Percentiles rank a stretch among this genome's conserved stretches.
These are phyloP conservation scores for Rhagoletis pomonella DNA, from an alignment of 1,140 invertebrate species.

Conservation along the genomic window DNA sequence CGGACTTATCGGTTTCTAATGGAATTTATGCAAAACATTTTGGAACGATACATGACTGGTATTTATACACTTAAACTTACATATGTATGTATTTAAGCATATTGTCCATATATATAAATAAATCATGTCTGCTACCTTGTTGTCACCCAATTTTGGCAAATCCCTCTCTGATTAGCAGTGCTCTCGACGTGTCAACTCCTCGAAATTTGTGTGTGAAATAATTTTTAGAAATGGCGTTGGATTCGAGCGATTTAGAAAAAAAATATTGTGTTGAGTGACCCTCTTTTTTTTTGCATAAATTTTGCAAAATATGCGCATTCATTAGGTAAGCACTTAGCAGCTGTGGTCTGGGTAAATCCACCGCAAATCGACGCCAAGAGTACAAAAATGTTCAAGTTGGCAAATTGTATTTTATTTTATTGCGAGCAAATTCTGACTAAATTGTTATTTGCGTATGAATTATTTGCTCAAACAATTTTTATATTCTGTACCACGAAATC, in stretches of 20 bases:
- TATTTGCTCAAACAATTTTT: no score
- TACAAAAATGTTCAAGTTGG: neutral
- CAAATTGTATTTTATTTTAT: neutral
- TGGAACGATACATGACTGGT: neutral
- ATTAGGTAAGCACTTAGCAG: conserved; percentile 15
- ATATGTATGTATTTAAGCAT: no score
- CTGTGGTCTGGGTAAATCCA: neutral
- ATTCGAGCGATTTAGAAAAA: neutral
- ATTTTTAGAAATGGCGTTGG: conserved; percentile 16
- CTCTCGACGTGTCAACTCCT: conserved; percentile 7
- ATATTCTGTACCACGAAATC: no score
- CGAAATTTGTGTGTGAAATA: conserved; percentile 38
- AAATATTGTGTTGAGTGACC: conserved; percentile 42
- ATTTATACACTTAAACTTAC: neutral
- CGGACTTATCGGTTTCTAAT: neutral
- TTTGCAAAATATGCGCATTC: conserved; percentile 40
- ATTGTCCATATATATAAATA: no score
- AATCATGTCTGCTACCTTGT: neutral
- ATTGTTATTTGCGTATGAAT: no score
- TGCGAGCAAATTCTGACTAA: no score
- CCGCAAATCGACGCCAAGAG: neutral
- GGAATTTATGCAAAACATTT: neutral
- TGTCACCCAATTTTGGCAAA: neutral
- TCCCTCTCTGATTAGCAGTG: neutral
- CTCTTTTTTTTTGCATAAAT: conserved; percentile 19